A percentile compares a stretch with the other conserved stretches of the same genome.
Evolutionary conservation across 2,797 vertebrate genomes (phyloP).

Genomic region (Chromobotia macracanthus): DNA sequence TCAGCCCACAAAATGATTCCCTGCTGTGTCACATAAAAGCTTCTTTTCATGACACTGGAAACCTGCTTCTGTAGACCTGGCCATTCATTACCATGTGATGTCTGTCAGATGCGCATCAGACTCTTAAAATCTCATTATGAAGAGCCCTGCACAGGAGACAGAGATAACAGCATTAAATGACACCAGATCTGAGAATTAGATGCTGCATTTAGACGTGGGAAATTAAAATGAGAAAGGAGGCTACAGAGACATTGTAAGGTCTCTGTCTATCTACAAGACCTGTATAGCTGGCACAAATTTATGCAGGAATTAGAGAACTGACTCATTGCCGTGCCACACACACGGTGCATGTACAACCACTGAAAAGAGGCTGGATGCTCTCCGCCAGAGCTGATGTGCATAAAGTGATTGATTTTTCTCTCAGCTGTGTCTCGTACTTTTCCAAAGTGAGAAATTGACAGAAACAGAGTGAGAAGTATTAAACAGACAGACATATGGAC

Average conservation of each 20-base stretch:
- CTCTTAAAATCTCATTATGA: conserved; percentile 40
- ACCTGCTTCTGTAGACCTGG: neutral
- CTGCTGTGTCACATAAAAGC: conserved; percentile 4
- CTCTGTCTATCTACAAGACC: conserved; percentile 23
- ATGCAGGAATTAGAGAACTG: conserved; percentile 16
- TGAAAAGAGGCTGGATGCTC: neutral
- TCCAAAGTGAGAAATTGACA: neutral
- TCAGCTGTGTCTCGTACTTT: neutral
- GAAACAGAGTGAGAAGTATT: neutral
- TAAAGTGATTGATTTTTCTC: conserved; percentile 29
- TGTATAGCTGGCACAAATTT: neutral
- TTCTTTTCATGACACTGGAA: conserved; percentile 9
- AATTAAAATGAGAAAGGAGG: neutral
- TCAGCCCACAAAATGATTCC: conserved; percentile 10
- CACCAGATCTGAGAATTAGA: conserved; percentile 47
- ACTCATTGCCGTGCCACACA: neutral
- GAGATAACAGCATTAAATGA: conserved; percentile 36
- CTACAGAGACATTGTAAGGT: neutral
- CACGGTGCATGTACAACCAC: neutral
- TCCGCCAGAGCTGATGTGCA: conserved; percentile 9
- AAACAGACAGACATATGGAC: neutral
- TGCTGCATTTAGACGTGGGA: conserved; percentile 33
- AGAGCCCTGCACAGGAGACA: neutral
- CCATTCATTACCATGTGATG: conserved; percentile 42
- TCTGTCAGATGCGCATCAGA: conserved; percentile 21